Evolutionary conservation across 1,140 invertebrate genomes (phyloP), one percentile per base, ranked within the genome.

Genomic region (Drosophila pseudoananassae): DNA sequence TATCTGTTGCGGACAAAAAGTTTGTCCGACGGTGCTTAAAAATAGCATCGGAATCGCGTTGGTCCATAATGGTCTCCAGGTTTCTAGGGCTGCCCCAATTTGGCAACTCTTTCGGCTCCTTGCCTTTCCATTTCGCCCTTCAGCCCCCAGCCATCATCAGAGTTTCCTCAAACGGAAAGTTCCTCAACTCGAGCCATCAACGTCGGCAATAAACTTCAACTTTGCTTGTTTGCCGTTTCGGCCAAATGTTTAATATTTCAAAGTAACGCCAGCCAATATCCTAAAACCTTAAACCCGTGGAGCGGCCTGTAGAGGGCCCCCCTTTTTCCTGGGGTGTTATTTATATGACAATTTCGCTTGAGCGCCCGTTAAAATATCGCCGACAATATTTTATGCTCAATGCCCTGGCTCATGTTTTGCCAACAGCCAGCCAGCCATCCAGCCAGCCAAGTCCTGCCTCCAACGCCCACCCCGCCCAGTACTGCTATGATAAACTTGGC

Each of bases 301-400:
- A 12, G 8, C 20, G 31, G 20, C 20, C 20, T 20, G 20, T 20
- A 20, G 20, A 20, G 20, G 2, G 20, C 31, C 17, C 33, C 2
- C 25, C 25, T 9, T 7, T 8, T 3, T 12, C 3, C 40, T 49
- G 45, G 71, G 38, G 65, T 89, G 81, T 90, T 90, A 90, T 90
- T 90, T 90, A 90, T 90, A 81, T 90, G 85, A 85, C 85, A 90
- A 90, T 90, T 90, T 85, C 78, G 77, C 78, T 81, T 82, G 85
- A 85, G 78, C 81, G 74, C 85, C 65, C 75, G 75, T 81, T 90
- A 90, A 90, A 90, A 90, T 81, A 90, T 90, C 76, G 85, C 85
- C 72, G 75, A 71, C 85, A 85, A 90, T 90, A 90, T 90, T 85
- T 90, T 85, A 79, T 85, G 75, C 71, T 81, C 77, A 75, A 80